Conservation (phyloP, 1,140 invertebrate species). For the Eurosta solidaginis region DNA sequence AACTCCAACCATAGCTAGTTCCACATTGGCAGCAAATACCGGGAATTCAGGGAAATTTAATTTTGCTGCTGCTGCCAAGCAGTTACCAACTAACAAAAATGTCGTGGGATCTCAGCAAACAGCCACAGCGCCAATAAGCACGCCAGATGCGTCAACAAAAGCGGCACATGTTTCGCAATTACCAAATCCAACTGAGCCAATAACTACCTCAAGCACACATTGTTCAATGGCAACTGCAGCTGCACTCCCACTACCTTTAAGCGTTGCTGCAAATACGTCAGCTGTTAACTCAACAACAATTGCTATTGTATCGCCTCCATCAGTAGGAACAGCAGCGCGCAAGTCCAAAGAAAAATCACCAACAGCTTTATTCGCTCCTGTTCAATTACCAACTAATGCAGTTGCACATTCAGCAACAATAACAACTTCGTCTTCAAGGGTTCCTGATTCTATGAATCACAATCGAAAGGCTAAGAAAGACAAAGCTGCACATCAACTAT, state of each 20-base stretch:
- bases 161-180: not conserved
- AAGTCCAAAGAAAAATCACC: slow-evolving; percentile 33
- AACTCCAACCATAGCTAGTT: not conserved
- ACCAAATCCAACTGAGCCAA: not conserved
- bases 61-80: slow-evolving; percentile 43
- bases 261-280: not conserved
- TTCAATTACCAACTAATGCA: not conserved
- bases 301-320: not conserved
- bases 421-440: not conserved
- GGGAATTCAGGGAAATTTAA: slow-evolving; percentile 38
- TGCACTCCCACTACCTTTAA: not conserved
- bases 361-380: not conserved
- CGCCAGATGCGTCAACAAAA: slow-evolving; percentile 33
- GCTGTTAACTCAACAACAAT: not conserved
- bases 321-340: not conserved
- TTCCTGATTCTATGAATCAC: not conserved
- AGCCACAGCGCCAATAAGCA: not conserved
- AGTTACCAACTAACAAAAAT: slow-evolving; percentile 2
- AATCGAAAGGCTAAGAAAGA: not conserved
- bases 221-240: slow-evolving; percentile 20
- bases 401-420: not conserved
- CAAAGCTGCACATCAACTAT: not conserved
- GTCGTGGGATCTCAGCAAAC: not conserved
- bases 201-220: slow-evolving; percentile 30
- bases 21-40: slow-evolving; percentile 9